Base-by-base conservation (phyloP, 1,140 invertebrate genomes). In the Augochlora pura region DNA sequence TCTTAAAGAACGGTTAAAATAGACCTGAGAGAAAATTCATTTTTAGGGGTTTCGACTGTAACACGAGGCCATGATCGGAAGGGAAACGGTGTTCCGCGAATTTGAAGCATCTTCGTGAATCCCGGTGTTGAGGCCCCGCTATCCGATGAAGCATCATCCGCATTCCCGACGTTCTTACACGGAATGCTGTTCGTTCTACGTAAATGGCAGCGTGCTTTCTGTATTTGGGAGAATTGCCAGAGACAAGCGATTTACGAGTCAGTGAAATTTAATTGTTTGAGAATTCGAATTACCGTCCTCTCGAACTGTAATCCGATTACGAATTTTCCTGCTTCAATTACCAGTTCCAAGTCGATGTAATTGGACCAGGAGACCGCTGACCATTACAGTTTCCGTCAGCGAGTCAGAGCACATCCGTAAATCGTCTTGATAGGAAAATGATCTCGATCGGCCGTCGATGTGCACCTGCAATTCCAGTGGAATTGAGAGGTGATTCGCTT, bases 241-340 rank as follows among this genome's bases (percentile, higher is more conserved):
- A 25, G 32, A 72, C 32, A 42, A 16, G 69, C 68, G 46, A 72
- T 69, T 78, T 27, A 42, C 49, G 16, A 42, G 64, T 21, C 10
- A 10, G 46, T 27, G 76, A 72, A 78, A 78, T 78, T 78, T 78
- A 71, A 78, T 78, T 78, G 76, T 52, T 72, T 68, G 46, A 57
- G 68, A 64, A 46, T 54, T 71, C 46, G 46, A 59, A 77, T 77
- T 77, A 77, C 57, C 32, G 57, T 46, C 49, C 68, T 27, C 76
- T n/a, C 59, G 7, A 23, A n/a, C n/a, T 54, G 76, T 77, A 72
- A 78, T 72, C 76, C 59, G 76, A 78, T 78, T 78, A 78, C 21
- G 59, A n/a, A 59, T 39, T 71, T 60, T 25, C 59, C 46, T 9
- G 76, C 59, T 70, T 71, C 68, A n/a, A 64, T 77, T 77, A 63